Evolutionary conservation across 1,140 invertebrate genomes (phyloP).

Genomic region (Sycophila sp.): DNA sequence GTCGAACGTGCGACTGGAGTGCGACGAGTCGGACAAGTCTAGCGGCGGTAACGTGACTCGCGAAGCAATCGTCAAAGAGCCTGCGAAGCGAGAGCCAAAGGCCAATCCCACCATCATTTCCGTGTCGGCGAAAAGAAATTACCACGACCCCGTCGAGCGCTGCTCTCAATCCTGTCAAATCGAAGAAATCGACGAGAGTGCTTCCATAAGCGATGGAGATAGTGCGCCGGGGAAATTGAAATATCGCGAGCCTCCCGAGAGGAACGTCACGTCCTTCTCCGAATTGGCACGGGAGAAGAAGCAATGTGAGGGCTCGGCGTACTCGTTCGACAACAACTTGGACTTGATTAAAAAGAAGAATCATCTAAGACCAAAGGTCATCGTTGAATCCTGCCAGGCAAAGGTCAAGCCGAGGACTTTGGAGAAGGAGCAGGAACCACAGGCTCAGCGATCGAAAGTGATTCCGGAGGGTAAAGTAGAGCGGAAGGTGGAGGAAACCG

Average conservation of each 20-base stretch:
- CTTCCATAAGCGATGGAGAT: not conserved
- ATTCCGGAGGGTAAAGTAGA: slow-evolving; percentile 26
- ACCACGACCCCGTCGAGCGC: not conserved
- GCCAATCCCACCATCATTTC: slow-evolving; percentile 20
- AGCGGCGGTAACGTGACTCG: slow-evolving; percentile 31
- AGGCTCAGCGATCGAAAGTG: not conserved
- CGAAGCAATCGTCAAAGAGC: not conserved
- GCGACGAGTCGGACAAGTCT: slow-evolving; percentile 46
- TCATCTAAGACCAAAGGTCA: not conserved
- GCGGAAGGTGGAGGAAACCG: slow-evolving; percentile 49
- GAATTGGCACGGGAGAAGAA: slow-evolving; percentile 15
- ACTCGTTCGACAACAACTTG: not conserved
- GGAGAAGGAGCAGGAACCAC: not conserved
- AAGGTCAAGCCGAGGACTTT: not conserved
- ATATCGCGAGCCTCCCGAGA: not conserved
- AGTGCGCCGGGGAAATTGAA: not conserved
- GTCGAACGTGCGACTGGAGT: slow-evolving; percentile 59
- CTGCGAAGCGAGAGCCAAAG: not conserved
- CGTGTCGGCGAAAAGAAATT: slow-evolving; percentile 14
- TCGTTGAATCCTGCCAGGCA: not conserved
- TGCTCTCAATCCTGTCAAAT: not conserved
- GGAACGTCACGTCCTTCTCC: slow-evolving; percentile 7
- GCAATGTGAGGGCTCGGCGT: not conserved
- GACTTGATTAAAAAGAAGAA: not conserved
- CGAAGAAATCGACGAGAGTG: slow-evolving; percentile 39